Evolutionary conservation across 2,113 vertebrate genomes (phyloP), one percentile per base, ranked within the genome.

Genomic region (Diadophis punctatus): DNA sequence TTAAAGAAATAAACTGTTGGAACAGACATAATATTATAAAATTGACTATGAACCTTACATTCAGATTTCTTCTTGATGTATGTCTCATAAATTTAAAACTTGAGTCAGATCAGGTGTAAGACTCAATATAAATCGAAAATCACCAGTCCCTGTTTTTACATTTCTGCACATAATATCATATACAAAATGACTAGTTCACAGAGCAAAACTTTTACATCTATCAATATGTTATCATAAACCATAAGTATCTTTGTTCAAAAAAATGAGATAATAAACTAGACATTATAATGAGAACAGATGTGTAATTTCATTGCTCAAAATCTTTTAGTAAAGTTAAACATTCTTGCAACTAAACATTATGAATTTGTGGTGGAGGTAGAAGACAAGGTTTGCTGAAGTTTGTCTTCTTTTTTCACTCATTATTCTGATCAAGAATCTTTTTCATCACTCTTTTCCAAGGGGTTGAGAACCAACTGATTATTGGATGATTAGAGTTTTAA

Each of bases 41-140:
- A 80, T 80, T 43, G 86, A 92, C 95, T 90, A 94, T 97, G 97
- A 98, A 97, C 95, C 92, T 97, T 97, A 97, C 93, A 95, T 94
- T 95, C 93, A 90, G 91, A 94, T 96, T 97, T 96, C 95, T 97
- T 96, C 94, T 95, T 96, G 95, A 96, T 95, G 96, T 0, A 39
- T 96, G 95, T 1, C 39, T 96, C 95, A 94, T 95, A 94, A 96
- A 96, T 95, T 95, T 96, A 96, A 96, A 93, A 91, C 93, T 95
- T 95, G 93, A 0, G 0, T 16, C 92, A 91, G 48, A 93, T 96
- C 96, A 97, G 95, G 95, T 97, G 95, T 91, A 96, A 94, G 90
- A 80, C 87, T 93, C 92, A 53, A 90, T 51, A 94, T 93, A 94
- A 96, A 89, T 93, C 93, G 96, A 95, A 96, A 97, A 96, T 93